Conservation (phyloP, 2,797 vertebrate genomes). For the Acipenser oxyrinchus region DNA sequence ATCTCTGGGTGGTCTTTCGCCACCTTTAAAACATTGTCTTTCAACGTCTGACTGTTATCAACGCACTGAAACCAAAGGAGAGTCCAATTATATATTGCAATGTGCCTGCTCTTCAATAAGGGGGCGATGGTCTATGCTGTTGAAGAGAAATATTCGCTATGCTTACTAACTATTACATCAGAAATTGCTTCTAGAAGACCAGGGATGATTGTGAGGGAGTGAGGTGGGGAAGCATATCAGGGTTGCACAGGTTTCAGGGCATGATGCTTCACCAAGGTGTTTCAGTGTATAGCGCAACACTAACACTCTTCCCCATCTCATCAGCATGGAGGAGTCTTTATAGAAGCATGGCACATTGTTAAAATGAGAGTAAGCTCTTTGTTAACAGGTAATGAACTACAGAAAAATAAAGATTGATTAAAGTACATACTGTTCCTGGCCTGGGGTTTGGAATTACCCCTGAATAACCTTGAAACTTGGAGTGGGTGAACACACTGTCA, state of each 20-base stretch:
- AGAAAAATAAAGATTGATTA: neutral
- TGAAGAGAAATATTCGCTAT: neutral
- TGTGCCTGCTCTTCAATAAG: no score
- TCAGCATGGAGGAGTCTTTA: no score
- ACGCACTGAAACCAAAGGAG: constrained; percentile 37
- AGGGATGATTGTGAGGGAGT: no score
- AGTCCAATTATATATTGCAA: neutral
- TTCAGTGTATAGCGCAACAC: neutral
- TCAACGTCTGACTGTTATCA: constrained; percentile 17
- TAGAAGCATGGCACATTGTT: no score
- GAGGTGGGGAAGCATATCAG: no score
- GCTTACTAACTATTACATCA: neutral
- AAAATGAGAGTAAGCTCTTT: no score
- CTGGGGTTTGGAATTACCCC: neutral
- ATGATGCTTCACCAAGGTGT: no score
- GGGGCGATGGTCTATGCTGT: neutral
- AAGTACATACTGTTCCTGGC: constrained; percentile 8
- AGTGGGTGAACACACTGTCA: neutral
- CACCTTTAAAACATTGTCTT: rapidly evolving
- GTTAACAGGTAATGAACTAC: no score
- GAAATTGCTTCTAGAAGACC: no score
- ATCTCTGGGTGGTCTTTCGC: constrained; percentile 38
- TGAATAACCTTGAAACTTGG: neutral
- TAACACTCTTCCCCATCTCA: neutral
- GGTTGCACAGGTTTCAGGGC: neutral